Conservation (phyloP, 2,113 vertebrate species). For the Oophaga pumilio region DNA sequence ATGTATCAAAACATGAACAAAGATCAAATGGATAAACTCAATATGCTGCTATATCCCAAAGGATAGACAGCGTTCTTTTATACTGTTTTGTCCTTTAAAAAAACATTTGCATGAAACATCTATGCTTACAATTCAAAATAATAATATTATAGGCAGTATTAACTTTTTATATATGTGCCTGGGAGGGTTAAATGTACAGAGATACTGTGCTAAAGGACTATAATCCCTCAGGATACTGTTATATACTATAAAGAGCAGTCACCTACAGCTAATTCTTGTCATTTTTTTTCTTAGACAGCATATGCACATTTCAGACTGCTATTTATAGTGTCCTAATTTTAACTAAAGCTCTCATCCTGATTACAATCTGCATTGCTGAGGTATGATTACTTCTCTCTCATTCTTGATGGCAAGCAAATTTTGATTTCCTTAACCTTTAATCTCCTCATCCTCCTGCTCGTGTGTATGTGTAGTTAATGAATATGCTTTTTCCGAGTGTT, state of each 20-base stretch:
- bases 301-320: constrained; percentile 3
- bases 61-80: not conserved
- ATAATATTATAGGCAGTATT: not conserved
- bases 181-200: not conserved
- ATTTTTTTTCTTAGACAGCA: constrained; percentile 2
- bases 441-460: constrained; percentile 69
- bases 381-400: constrained; percentile 37
- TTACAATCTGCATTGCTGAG: constrained; percentile 58
- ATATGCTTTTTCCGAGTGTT: constrained; percentile 77
- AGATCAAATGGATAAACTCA: not conserved
- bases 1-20: too few relatives aligned
- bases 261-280: constrained; percentile 8
- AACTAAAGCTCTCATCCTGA: constrained; percentile 43
- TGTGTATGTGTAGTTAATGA: constrained; percentile 88
- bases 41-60: not conserved
- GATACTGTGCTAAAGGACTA: not conserved
- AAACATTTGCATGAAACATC: not conserved
- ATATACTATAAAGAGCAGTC: not conserved
- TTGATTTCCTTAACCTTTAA: constrained; percentile 62
- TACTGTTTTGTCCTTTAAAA: not conserved
- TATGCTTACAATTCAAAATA: not conserved
- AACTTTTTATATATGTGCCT: not conserved
- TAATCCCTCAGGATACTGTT: not conserved
- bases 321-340: constrained; percentile 49
- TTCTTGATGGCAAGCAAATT: constrained; percentile 57